Evolutionary conservation across 2,888 invertebrate species (phyloP).

Genomic region (Sepiola atlantica): DNA sequence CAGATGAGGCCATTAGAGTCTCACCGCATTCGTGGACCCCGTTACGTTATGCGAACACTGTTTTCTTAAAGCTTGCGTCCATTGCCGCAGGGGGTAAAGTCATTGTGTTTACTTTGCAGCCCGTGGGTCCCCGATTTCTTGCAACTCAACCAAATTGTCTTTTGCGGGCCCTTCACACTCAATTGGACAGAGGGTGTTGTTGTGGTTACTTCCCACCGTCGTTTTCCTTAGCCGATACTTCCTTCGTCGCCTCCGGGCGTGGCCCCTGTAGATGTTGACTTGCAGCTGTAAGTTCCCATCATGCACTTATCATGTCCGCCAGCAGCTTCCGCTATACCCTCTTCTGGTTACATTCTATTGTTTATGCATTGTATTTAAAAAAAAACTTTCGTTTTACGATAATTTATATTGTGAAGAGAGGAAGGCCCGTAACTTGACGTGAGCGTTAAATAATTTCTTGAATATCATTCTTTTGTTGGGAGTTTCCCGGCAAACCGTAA

Average conservation of each 20-base stretch:
- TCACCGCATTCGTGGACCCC: not conserved
- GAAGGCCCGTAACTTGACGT: not conserved
- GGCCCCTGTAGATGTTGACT: slow-evolving; percentile 10
- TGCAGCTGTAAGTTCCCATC: slow-evolving; percentile 32
- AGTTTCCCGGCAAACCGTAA: too few relatives aligned
- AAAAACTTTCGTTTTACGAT: too few relatives aligned
- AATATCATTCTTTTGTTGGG: not conserved
- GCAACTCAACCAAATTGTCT: not conserved
- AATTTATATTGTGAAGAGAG: not conserved
- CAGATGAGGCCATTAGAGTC: not conserved
- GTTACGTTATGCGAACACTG: not conserved
- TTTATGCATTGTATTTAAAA: not conserved
- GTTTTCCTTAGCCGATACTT: slow-evolving; percentile 10
- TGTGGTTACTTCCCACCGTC: not conserved
- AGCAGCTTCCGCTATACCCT: not conserved
- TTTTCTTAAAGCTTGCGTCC: not conserved
- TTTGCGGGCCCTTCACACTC: not conserved
- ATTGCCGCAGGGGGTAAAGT: not conserved
- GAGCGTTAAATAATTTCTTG: not conserved
- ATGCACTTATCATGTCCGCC: not conserved
- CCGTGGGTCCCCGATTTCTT: not conserved
- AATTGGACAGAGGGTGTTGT: not conserved
- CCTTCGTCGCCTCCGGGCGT: not conserved
- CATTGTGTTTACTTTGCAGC: slow-evolving; percentile 12
- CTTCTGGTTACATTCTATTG: not conserved